Conservation (phyloP, 2,797 vertebrate genomes). For the Clarias laeviceps region DNA sequence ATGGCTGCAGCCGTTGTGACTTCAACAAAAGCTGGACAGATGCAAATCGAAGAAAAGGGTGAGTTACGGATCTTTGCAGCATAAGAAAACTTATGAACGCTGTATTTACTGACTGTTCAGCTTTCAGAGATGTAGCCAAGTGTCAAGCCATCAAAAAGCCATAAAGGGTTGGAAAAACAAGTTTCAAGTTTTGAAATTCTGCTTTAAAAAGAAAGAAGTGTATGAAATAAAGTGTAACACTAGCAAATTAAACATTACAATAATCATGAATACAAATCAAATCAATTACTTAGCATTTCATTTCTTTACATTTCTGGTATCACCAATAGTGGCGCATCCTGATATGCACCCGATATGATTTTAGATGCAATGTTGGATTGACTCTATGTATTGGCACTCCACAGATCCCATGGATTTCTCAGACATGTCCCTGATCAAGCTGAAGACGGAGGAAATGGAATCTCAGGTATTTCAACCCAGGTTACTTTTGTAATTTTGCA, state of each 20-base stretch:
- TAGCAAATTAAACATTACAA: not conserved
- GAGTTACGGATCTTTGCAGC: constrained; percentile 35
- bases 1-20: constrained; percentile 89
- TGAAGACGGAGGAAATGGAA: constrained; percentile 97
- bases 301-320: not conserved
- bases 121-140: not conserved
- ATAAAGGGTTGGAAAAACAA: not conserved
- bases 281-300: not conserved
- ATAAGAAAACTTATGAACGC: not conserved
- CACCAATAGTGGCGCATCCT: not conserved
- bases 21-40: constrained; percentile 88
- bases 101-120: not conserved
- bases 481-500: not conserved
- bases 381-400: not conserved
- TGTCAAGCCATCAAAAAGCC: not conserved
- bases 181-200: not conserved
- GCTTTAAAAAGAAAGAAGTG: not conserved
- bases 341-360: not conserved
- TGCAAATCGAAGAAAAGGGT: constrained; percentile 86
- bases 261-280: not conserved
- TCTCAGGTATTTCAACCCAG: constrained; percentile 79
- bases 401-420: constrained; percentile 93
- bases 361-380: not conserved
- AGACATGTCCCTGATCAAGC: constrained; percentile 89
- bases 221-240: not conserved